Base-by-base conservation (phyloP, 2,888 invertebrate genomes). In the Gasteruption jaculator region DNA sequence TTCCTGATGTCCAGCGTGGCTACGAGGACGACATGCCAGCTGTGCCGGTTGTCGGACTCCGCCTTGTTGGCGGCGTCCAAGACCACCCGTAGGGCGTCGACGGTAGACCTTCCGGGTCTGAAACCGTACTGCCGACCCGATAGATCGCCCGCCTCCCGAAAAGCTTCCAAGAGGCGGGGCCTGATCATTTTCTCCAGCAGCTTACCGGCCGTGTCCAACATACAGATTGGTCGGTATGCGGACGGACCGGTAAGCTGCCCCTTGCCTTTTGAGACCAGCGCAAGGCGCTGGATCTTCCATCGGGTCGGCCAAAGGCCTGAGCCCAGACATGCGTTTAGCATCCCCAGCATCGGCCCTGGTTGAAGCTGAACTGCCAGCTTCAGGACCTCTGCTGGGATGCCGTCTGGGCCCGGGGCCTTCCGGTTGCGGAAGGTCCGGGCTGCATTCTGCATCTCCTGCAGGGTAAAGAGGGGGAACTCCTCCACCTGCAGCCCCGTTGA, bases 151-250 rank as follows among this genome's bases (percentile, higher is more conserved):
- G 36, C 39, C n/a, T 18, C 38, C 24, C 49, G 48, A 5, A 58
- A 16, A 14, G 45, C 41, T 15, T 39, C 25, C 5, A 32, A 18
- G 11, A 64, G 25, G 22, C 60, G 47, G n/a, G 30, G 30, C 11
- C 47, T 49, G 16, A 61, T 16, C 5, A 61, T 11, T 34, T 51
- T 53, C 34, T 62, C 62, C 2, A 56, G 39, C 1, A 61, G 22
- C 33, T 56, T 63, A 0, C 55, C 60, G 7, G 56, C 6, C 7
- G 43, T 41, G n/a, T 50, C 48, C 15, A 57, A 38, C 22, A 63
- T 44, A 38, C 58, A 55, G 3, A 63, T 53, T 3, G 60, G 60
- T 29, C 59, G 43, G 32, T 43, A 53, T 5, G 50, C 31, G 19
- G 50, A 41, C 12, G 51, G 38, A 12, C 26, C n/a, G 4, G 15